phyloP scores from a whole-genome alignment of 2,113 vertebrate genomes.

The Eclectus roratus region DNA sequence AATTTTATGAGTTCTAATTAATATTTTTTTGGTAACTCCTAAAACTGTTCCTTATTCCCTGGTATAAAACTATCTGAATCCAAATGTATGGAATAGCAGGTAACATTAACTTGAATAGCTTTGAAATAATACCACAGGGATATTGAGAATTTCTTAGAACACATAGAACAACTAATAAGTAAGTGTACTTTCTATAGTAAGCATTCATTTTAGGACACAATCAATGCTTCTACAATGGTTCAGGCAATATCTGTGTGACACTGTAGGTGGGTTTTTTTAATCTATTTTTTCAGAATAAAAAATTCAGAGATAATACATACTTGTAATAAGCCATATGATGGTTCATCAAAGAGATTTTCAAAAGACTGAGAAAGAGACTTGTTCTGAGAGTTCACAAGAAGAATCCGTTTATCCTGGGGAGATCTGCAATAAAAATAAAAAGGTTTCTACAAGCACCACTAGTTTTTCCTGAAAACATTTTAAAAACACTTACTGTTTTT shows the following conservation, averaged over 20 bases:
- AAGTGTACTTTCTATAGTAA: neutral
- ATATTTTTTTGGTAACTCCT: neutral
- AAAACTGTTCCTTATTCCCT: neutral
- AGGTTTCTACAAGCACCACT: neutral
- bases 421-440: conserved; percentile 72
- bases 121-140: neutral
- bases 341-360: conserved; percentile 95
- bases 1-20: neutral
- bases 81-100: neutral
- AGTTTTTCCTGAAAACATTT: neutral
- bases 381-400: conserved; percentile 86
- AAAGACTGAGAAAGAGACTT: conserved; percentile 94
- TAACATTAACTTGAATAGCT: neutral
- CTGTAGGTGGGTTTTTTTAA: neutral
- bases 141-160: neutral
- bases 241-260: neutral
- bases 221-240: neutral
- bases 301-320: conserved; percentile 68
- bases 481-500: neutral
- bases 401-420: conserved; percentile 79
- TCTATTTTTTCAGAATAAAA: neutral
- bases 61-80: neutral
- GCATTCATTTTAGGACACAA: neutral
- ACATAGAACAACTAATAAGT: neutral
- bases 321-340: conserved; percentile 86